Conservation (phyloP, 92 coral and sea anemone species). For the Epizoanthus stellaris region DNA sequence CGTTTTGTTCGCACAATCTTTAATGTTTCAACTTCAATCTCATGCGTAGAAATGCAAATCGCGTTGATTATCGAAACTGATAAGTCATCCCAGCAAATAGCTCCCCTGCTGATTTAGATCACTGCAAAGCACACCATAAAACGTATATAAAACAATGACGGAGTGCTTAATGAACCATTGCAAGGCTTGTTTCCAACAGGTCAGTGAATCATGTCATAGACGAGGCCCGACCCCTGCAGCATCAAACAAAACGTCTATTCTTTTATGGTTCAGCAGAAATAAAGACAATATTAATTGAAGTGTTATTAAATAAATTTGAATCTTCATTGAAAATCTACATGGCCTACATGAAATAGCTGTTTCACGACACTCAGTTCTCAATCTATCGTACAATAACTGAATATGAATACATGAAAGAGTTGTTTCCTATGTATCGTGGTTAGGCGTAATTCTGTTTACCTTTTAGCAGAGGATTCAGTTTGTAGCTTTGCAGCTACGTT, state of each 20-base stretch:
- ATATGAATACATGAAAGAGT: no score
- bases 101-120: slow-evolving; percentile 2
- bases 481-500: no score
- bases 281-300: not conserved
- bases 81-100: slow-evolving; percentile 6
- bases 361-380: no score
- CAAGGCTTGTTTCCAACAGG: not conserved
- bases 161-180: not conserved
- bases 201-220: not conserved
- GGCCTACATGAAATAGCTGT: no score
- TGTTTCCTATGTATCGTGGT: no score
- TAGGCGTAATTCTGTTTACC: no score
- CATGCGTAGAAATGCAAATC: slow-evolving; percentile 35
- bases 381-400: no score
- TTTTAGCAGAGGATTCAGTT: no score
- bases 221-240: slow-evolving; percentile 1
- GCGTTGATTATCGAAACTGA: slow-evolving; percentile 1
- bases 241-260: not conserved
- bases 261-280: not conserved
- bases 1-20: not conserved
- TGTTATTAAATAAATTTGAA: not conserved
- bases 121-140: not conserved
- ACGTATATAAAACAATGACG: not conserved
- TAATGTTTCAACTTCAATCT: not conserved
- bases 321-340: not conserved